Conservation (phyloP, 2,797 vertebrate species). For the Dicrostonyx torquatus region DNA sequence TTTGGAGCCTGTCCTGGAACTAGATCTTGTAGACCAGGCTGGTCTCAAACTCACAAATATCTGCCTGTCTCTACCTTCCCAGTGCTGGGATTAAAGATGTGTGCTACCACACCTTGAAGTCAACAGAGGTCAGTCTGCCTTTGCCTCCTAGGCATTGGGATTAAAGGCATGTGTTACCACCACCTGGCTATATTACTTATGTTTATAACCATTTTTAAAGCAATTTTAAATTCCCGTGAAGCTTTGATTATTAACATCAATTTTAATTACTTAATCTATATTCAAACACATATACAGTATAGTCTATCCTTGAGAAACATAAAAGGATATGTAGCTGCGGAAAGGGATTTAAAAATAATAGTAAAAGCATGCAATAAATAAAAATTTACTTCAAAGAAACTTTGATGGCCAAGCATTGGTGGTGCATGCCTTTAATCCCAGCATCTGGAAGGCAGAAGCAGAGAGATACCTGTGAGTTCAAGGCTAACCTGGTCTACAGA, state of each 20-base stretch:
- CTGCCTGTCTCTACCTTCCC: no score
- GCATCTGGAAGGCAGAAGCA: background rate
- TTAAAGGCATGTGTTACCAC: no score
- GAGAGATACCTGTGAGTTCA: background rate
- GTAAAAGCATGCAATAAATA: constrained; percentile 3
- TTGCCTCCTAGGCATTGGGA: no score
- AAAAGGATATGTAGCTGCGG: background rate
- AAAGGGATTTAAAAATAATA: constrained; percentile 52
- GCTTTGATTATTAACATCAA: constrained; percentile 33
- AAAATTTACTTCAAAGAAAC: background rate
- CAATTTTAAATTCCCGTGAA: background rate
- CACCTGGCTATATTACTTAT: constrained; percentile 42
- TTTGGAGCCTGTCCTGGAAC: no score
- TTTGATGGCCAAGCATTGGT: background rate
- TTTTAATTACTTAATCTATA: constrained; percentile 24
- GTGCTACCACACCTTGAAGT: no score
- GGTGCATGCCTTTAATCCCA: background rate
- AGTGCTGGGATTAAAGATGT: no score
- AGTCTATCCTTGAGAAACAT: constrained; percentile 57
- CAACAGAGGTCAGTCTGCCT: no score
- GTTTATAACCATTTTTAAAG: constrained; percentile 54
- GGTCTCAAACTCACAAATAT: no score
- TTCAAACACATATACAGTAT: background rate
- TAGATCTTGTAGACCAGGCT: no score
- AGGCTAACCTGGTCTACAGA: background rate